A percentile compares a stretch with the other conserved stretches of the same genome.
Evolutionary conservation across 1,140 invertebrate genomes (phyloP).

Genomic region (Formica exsecta): DNA sequence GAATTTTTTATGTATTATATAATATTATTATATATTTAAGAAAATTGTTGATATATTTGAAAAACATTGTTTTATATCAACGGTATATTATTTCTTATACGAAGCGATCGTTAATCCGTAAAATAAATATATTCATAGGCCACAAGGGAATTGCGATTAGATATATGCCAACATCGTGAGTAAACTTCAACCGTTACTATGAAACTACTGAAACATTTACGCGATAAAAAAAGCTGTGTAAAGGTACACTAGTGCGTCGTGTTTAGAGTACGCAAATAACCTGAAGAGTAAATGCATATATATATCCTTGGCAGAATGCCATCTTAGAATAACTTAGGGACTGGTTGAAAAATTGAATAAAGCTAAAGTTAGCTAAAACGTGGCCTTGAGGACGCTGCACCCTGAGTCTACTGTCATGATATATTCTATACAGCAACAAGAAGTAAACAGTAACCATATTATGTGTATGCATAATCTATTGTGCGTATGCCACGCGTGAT

Average conservation of each 20-base stretch:
- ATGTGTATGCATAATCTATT: too few relatives aligned
- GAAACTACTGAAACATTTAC: conserved; percentile 20
- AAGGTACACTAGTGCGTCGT: conserved; percentile 38
- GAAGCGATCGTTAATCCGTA: conserved; percentile 2
- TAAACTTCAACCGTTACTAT: conserved; percentile 18
- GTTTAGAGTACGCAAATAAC: conserved; percentile 77
- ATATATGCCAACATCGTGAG: conserved; percentile 54
- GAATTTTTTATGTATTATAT: not conserved
- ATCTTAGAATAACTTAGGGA: conserved; percentile 76
- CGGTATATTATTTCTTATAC: not conserved
- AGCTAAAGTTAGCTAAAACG: conserved; percentile 79
- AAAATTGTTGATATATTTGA: conserved; percentile 69
- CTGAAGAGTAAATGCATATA: conserved; percentile 64
- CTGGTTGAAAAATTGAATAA: conserved; percentile 79
- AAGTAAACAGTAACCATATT: too few relatives aligned
- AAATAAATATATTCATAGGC: conserved; percentile 11
- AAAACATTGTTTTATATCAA: conserved; percentile 40
- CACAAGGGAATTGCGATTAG: not conserved
- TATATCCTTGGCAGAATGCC: conserved; percentile 75
- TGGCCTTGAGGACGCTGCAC: conserved; percentile 76
- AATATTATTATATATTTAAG: conserved; percentile 35
- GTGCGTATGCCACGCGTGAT: too few relatives aligned
- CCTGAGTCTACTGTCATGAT: conserved; percentile 9
- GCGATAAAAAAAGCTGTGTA: conserved; percentile 23
- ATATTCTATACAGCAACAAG: not conserved